These are phyloP conservation scores for Serilophus lunatus DNA, from an alignment of 2,113 vertebrate species.

Conservation along the genomic window DNA sequence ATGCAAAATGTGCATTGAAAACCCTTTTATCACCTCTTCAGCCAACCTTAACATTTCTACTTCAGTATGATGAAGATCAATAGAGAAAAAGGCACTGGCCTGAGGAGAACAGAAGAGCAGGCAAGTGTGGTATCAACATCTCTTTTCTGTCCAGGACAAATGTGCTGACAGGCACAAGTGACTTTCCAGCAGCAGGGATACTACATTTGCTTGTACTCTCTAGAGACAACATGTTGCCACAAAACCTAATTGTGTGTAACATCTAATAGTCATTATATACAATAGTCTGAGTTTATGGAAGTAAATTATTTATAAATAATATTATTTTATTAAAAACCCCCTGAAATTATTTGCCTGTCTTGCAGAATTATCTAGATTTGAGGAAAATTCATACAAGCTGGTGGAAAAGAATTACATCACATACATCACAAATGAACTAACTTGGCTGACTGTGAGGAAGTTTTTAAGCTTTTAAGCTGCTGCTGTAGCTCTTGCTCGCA, in stretches of 20 bases:
- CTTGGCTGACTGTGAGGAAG: neutral
- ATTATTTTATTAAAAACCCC: neutral
- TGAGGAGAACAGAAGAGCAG: neutral
- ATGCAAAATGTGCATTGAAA: neutral
- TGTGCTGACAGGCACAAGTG: neutral
- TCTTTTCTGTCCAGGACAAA: neutral
- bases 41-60: neutral
- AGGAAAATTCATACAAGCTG: neutral
- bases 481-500: neutral
- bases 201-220: neutral
- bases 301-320: neutral
- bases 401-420: neutral
- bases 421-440: neutral
- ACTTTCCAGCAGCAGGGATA: neutral
- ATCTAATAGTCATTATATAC: neutral
- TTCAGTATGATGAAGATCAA: neutral
- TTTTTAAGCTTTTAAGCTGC: neutral
- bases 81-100: neutral
- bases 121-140: neutral
- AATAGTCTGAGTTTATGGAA: neutral
- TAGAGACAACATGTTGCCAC: neutral
- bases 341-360: neutral
- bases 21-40: neutral
- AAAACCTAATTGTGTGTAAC: neutral
- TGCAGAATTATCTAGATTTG: neutral